phyloP scores from a whole-genome alignment of 2,797 vertebrate species.

The Silurus lanzhouensis region DNA sequence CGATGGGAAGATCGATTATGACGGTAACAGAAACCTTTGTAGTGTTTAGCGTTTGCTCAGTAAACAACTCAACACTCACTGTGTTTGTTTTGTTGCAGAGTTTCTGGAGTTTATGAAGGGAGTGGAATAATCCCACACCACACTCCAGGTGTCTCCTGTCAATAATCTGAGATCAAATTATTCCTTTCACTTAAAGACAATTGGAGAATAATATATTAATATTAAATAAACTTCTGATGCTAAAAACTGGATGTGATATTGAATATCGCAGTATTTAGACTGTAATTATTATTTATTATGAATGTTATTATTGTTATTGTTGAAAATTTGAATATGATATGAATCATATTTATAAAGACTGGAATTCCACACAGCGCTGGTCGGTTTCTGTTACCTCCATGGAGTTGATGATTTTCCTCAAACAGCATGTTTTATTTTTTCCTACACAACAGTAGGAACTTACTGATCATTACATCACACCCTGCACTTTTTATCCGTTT shows the following conservation, averaged over 20 bases:
- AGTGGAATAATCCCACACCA: background rate
- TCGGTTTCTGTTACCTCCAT: background rate
- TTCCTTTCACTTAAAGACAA: background rate
- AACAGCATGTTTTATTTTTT: background rate
- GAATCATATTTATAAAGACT: background rate
- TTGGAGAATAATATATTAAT: background rate
- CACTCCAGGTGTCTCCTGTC: background rate
- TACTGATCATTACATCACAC: background rate
- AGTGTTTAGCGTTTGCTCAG: background rate
- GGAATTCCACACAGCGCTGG: background rate
- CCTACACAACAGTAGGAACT: background rate
- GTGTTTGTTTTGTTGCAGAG: slow-evolving; percentile 12
- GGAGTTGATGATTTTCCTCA: too few species aligned
- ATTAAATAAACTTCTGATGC: background rate
- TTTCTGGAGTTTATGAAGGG: slow-evolving; percentile 17
- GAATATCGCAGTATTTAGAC: background rate
- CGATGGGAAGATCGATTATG: slow-evolving; percentile 80
- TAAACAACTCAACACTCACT: background rate
- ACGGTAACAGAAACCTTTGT: slow-evolving; percentile 62
- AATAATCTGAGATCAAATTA: background rate
- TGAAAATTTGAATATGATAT: background rate
- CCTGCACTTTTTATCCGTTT: background rate
- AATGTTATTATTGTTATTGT: background rate
- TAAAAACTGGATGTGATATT: background rate
- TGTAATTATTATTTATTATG: background rate